These are phyloP conservation scores for Drosophila paracracens DNA, from an alignment of 2,888 invertebrate genomes.

Conservation along the genomic window DNA sequence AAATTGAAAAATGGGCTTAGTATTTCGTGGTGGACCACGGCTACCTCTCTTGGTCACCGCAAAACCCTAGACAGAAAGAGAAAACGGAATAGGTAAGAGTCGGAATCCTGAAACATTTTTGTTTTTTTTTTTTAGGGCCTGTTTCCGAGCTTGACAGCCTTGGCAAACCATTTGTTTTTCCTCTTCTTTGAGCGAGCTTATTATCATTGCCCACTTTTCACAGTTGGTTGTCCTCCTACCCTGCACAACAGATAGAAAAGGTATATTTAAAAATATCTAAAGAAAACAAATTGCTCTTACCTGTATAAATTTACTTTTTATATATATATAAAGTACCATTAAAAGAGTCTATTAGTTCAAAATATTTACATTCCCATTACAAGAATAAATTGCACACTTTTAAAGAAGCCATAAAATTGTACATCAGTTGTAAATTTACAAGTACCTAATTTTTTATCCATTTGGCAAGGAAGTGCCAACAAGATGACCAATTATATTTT, in stretches of 20 bases:
- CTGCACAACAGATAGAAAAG: background rate
- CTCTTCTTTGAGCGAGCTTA: slow-evolving; percentile 25
- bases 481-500: slow-evolving; percentile 34
- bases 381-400: background rate
- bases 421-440: background rate
- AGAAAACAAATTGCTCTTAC: background rate
- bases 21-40: slow-evolving; percentile 19
- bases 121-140: background rate
- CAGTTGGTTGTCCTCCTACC: slow-evolving; percentile 36
- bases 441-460: background rate
- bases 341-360: background rate
- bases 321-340: background rate
- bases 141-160: slow-evolving; percentile 26
- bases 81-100: background rate
- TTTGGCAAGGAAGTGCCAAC: slow-evolving; percentile 11
- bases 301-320: background rate
- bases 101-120: slow-evolving; percentile 6
- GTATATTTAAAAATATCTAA: background rate
- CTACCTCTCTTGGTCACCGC: slow-evolving; percentile 60
- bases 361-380: background rate
- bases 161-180: slow-evolving; percentile 52
- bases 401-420: background rate
- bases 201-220: slow-evolving; percentile 45
- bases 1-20: slow-evolving; percentile 75
- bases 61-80: slow-evolving; percentile 21